phyloP scores from a whole-genome alignment of 2,113 vertebrate species.

The Leucoraja erinaceus region DNA sequence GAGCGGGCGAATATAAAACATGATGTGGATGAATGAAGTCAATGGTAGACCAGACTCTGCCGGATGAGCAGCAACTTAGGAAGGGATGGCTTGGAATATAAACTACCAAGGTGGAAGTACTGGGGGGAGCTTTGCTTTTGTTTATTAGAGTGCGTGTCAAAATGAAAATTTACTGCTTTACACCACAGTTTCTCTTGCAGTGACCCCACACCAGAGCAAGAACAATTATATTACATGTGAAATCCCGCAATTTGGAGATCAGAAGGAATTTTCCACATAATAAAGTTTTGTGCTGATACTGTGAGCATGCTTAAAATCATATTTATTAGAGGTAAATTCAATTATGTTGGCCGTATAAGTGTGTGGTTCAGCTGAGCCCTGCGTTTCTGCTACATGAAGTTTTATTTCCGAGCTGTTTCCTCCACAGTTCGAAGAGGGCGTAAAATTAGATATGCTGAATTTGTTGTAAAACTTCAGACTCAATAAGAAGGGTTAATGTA shows the following conservation, averaged over 20 bases:
- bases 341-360: slow-evolving; percentile 32
- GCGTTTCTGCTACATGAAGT: slow-evolving; percentile 34
- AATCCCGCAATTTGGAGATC: not conserved
- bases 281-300: slow-evolving; percentile 28
- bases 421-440: not conserved
- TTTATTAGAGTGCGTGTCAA: slow-evolving; percentile 7
- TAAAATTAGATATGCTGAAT: slow-evolving; percentile 26
- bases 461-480: slow-evolving; percentile 26
- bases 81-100: not conserved
- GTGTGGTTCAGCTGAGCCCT: slow-evolving; percentile 32
- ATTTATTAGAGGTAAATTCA: slow-evolving; percentile 39
- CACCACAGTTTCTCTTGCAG: not conserved
- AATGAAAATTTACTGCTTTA: slow-evolving; percentile 10
- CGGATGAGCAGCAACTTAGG: not conserved
- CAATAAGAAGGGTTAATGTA: not conserved
- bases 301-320: slow-evolving; percentile 25
- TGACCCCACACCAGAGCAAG: slow-evolving; percentile 1
- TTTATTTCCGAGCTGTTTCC: slow-evolving; percentile 11
- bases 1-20: not conserved
- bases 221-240: slow-evolving; percentile 12
- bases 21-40: not conserved
- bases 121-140: not conserved
- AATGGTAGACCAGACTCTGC: not conserved
- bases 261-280: slow-evolving; percentile 34
- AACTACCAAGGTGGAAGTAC: not conserved